Evolutionary conservation across 2,888 invertebrate species (phyloP).

Genomic region (Drosophila hawaiiensis): DNA sequence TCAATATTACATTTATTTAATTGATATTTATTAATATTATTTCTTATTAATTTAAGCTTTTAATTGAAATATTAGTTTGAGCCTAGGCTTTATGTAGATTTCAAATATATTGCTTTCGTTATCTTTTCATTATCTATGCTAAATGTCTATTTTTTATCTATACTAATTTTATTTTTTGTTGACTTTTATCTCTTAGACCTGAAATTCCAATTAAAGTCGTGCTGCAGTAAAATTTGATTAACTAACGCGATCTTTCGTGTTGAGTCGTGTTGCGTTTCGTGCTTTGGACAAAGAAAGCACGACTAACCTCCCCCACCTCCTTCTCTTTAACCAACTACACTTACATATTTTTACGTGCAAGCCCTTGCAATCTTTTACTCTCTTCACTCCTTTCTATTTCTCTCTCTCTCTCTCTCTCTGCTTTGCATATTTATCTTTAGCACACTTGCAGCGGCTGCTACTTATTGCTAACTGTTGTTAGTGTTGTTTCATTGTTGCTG

Average conservation of each 20-base stretch:
- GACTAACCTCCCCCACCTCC: not conserved
- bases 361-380: conserved; percentile 11
- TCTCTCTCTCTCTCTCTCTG: conserved; percentile 4
- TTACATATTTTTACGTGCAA: conserved; percentile 41
- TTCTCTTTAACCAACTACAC: not conserved
- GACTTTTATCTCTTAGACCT: not conserved
- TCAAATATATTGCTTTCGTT: not conserved
- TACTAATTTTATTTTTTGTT: not conserved
- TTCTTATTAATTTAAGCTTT: not conserved
- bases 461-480: conserved; percentile 38
- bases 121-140: not conserved
- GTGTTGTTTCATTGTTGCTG: conserved; percentile 38
- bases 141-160: not conserved
- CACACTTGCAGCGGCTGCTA: conserved; percentile 60
- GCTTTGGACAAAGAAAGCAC: not conserved
- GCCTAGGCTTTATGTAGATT: not conserved
- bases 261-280: not conserved
- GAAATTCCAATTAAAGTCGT: not conserved
- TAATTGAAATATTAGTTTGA: not conserved
- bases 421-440: conserved; percentile 77
- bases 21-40: not conserved
- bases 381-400: not conserved
- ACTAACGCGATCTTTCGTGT: not conserved
- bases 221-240: not conserved
- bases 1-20: not conserved